phyloP scores from a whole-genome alignment of 1,140 invertebrate species.

The Chymomyza costata region DNA sequence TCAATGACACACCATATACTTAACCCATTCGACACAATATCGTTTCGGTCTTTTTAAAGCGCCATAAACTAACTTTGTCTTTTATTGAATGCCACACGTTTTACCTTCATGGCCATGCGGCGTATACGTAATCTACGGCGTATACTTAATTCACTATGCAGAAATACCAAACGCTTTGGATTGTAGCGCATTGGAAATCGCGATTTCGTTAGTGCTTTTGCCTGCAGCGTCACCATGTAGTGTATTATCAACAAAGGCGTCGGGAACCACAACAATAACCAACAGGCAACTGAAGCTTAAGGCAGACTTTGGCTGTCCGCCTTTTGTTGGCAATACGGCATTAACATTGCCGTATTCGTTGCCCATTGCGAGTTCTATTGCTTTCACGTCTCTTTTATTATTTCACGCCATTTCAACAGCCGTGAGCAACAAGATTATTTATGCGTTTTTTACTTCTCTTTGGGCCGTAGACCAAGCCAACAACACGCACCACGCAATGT shows the following conservation, averaged over 20 bases:
- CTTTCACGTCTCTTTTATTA: slow-evolving; percentile 71
- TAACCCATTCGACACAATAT: too few relatives aligned
- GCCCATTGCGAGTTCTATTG: slow-evolving; percentile 46
- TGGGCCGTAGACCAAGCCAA: background rate
- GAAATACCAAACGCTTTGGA: slow-evolving; percentile 42
- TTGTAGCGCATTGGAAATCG: slow-evolving; percentile 35
- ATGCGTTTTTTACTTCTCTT: slow-evolving; percentile 42
- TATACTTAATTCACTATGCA: slow-evolving; percentile 44
- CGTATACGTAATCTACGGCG: slow-evolving; percentile 45
- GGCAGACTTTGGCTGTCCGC: background rate
- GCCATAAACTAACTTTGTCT: too few relatives aligned
- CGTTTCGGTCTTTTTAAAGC: too few relatives aligned
- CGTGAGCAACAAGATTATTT: slow-evolving; percentile 74
- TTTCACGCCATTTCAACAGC: slow-evolving; percentile 74
- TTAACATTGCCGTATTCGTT: slow-evolving; percentile 24
- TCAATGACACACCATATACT: too few relatives aligned
- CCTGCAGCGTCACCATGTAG: slow-evolving; percentile 45
- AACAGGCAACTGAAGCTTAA: too few relatives aligned
- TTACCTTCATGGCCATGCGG: too few relatives aligned
- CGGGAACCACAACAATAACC: slow-evolving; percentile 17
- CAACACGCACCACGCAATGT: background rate
- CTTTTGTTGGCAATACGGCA: background rate
- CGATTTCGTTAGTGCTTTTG: slow-evolving; percentile 27
- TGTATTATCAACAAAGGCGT: slow-evolving; percentile 19
- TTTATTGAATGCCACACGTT: too few relatives aligned